These are phyloP conservation scores for Chlorodrepanis virens DNA, from an alignment of 2,113 vertebrate species.

Conservation along the genomic window DNA sequence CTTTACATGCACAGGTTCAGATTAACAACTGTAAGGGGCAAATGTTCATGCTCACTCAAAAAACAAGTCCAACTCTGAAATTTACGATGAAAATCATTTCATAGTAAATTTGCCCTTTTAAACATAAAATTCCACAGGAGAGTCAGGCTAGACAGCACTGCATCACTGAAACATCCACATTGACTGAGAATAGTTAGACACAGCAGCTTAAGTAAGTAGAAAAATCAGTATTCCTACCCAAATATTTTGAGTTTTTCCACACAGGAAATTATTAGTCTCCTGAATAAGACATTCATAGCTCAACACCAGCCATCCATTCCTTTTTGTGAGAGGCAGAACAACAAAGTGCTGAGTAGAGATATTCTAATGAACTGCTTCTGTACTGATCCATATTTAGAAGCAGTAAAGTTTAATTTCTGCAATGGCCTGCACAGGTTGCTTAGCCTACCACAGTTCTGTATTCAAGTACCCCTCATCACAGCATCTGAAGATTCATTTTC, in stretches of 20 bases:
- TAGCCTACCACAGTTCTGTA: neutral
- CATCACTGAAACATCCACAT: neutral
- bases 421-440: neutral
- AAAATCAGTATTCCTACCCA: neutral
- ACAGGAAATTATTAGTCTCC: neutral
- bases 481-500: neutral
- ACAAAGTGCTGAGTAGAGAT: neutral
- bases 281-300: neutral
- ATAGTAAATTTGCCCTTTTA: neutral
- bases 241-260: neutral
- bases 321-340: neutral
- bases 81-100: neutral
- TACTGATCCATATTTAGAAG: neutral
- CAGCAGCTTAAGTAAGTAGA: neutral
- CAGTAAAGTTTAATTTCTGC: neutral
- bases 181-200: neutral
- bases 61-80: neutral
- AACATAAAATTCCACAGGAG: neutral
- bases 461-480: neutral
- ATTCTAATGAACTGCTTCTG: neutral
- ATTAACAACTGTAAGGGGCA: neutral
- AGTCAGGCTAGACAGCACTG: neutral
- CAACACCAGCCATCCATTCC: neutral
- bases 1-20: neutral
- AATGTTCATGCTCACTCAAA: neutral